A percentile compares a stretch with the other conserved stretches of the same genome.
Conservation (phyloP, 1,140 invertebrate genomes). For the Diuraphis noxia region DNA sequence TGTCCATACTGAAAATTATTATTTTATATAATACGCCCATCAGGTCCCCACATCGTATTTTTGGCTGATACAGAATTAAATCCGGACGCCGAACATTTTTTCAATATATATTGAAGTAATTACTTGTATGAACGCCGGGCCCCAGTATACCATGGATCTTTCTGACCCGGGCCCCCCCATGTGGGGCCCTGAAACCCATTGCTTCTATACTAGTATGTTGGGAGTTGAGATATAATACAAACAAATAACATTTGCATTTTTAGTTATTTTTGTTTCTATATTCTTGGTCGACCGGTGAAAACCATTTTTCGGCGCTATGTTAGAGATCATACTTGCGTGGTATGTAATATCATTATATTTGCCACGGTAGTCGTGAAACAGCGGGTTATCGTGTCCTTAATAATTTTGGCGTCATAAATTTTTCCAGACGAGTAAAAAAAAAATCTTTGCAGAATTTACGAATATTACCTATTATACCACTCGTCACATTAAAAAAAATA, state of each 20-base stretch:
- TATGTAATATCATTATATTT: not conserved
- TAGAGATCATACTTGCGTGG: not conserved
- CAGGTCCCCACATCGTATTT: too few relatives aligned
- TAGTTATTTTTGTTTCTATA: not conserved
- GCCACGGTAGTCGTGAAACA: constrained; percentile 38
- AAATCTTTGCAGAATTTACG: not conserved
- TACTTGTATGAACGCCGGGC: too few relatives aligned
- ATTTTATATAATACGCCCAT: too few relatives aligned
- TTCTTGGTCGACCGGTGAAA: not conserved
- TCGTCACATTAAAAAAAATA: constrained; percentile 22
- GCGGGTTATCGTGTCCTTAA: constrained; percentile 5
- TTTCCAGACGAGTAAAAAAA: not conserved
- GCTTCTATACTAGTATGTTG: not conserved
- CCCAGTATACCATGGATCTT: too few relatives aligned
- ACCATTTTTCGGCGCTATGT: not conserved
- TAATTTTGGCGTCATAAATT: constrained; percentile 18
- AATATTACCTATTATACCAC: not conserved
- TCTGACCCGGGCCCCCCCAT: too few relatives aligned
- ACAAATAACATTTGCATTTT: not conserved
- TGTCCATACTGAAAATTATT: too few relatives aligned
- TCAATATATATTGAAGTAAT: too few relatives aligned
- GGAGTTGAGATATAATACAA: not conserved
- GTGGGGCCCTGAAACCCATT: too few relatives aligned
- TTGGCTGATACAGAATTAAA: too few relatives aligned
- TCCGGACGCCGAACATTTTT: too few relatives aligned